Evolutionary conservation across 2,888 invertebrate genomes (phyloP).

Genomic region (Philopedon plagiatum): DNA sequence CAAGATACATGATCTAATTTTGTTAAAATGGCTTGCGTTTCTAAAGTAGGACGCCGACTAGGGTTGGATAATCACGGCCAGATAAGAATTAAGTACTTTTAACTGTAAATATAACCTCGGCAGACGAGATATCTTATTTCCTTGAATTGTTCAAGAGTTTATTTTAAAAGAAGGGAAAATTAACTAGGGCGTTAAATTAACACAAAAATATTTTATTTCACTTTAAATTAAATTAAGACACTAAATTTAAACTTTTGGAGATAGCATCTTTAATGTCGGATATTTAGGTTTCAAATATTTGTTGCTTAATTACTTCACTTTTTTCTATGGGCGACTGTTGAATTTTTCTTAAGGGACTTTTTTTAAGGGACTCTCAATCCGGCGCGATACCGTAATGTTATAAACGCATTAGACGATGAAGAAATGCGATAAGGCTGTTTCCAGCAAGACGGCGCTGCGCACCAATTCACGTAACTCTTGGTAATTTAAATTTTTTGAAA

Average conservation of each 20-base stretch:
- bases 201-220: conserved; percentile 22
- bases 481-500: no score
- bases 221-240: not conserved
- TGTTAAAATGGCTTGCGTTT: conserved; percentile 45
- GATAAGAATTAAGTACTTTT: conserved; percentile 33
- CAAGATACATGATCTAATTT: conserved; percentile 47
- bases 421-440: no score
- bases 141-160: conserved; percentile 35
- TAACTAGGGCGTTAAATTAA: conserved; percentile 26
- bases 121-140: conserved; percentile 38
- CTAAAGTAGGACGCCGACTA: conserved; percentile 37
- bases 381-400: no score
- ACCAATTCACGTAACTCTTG: no score
- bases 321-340: no score
- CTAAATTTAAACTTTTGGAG: not conserved
- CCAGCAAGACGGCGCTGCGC: no score
- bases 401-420: no score
- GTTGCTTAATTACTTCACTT: no score
- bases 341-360: no score
- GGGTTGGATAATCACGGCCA: conserved; percentile 39
- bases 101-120: conserved; percentile 36
- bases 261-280: not conserved
- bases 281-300: not conserved
- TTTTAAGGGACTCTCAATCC: no score
- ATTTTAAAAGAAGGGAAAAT: conserved; percentile 30